Conservation (phyloP, 1,140 invertebrate genomes). For the Marisa cornuarietis region DNA sequence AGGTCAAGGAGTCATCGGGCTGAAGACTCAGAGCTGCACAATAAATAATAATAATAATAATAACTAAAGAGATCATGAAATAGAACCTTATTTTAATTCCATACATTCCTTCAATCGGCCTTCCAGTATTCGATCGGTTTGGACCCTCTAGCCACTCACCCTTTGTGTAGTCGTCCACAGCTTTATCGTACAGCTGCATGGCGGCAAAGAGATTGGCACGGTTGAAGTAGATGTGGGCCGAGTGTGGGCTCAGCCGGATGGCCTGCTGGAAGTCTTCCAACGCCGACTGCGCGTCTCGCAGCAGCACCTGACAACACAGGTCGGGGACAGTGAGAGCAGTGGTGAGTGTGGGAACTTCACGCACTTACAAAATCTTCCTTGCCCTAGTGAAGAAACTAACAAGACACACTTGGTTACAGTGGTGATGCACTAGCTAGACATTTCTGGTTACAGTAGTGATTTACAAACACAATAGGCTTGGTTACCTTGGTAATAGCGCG, state of each 20-base stretch:
- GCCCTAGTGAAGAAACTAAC: no score
- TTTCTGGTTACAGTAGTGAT: not conserved
- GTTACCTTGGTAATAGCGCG: constrained; percentile 64
- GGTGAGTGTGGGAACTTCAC: no score
- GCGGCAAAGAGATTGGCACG: constrained; percentile 63
- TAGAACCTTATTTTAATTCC: no score
- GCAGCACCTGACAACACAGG: constrained; percentile 52
- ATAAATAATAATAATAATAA: no score
- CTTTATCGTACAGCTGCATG: constrained; percentile 56
- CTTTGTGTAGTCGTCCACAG: constrained; percentile 62
- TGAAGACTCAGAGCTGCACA: constrained; percentile 58
- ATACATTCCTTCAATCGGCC: no score
- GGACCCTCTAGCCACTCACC: constrained; percentile 36
- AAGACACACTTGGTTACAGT: constrained; percentile 40
- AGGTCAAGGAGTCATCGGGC: constrained; percentile 62
- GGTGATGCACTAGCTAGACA: constrained; percentile 42
- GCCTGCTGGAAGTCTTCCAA: constrained; percentile 61
- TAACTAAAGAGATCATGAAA: no score
- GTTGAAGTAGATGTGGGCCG: constrained; percentile 65
- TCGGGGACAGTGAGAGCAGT: no score
- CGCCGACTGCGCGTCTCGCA: constrained; percentile 59
- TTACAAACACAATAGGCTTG: not conserved
- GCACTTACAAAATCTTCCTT: no score
- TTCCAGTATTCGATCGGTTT: no score
- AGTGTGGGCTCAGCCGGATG: constrained; percentile 59